Conservation (phyloP, 30 jellyfish, hydroid and myxozoan species). For the Turritopsis rubra region DNA sequence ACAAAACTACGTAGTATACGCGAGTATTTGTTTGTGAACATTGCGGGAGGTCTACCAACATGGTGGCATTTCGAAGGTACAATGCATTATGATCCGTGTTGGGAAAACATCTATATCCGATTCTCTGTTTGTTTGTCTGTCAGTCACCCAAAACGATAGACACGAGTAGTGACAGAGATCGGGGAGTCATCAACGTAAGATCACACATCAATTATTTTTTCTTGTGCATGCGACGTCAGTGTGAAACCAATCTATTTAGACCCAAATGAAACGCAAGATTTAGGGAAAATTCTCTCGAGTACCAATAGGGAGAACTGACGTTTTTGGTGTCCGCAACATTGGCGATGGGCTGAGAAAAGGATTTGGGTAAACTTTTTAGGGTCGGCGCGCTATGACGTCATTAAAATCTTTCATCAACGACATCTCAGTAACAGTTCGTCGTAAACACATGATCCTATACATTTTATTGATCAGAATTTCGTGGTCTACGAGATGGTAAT, state of each 20-base stretch:
- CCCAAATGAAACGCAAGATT: background rate
- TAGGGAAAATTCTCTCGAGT: background rate
- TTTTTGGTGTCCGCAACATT: background rate
- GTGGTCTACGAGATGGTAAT: background rate
- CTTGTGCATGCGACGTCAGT: background rate
- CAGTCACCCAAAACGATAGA: background rate
- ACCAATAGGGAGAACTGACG: background rate
- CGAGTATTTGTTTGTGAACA: too few species aligned
- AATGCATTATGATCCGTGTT: too few species aligned
- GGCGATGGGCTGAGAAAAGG: background rate
- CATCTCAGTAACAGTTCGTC: background rate
- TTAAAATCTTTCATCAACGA: background rate
- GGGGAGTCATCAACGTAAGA: too few species aligned
- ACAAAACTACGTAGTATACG: too few species aligned
- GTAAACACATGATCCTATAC: background rate
- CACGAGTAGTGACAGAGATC: background rate
- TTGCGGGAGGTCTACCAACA: too few species aligned
- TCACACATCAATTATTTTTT: too few species aligned
- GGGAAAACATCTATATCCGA: too few species aligned
- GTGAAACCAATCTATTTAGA: background rate
- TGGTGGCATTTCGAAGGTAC: too few species aligned
- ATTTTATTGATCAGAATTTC: background rate
- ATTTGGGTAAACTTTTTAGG: background rate
- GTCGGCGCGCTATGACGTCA: background rate
- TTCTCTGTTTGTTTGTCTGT: background rate